Evolutionary conservation across 2,888 invertebrate species (phyloP).

Genomic region (Cataglyphis albicans): DNA sequence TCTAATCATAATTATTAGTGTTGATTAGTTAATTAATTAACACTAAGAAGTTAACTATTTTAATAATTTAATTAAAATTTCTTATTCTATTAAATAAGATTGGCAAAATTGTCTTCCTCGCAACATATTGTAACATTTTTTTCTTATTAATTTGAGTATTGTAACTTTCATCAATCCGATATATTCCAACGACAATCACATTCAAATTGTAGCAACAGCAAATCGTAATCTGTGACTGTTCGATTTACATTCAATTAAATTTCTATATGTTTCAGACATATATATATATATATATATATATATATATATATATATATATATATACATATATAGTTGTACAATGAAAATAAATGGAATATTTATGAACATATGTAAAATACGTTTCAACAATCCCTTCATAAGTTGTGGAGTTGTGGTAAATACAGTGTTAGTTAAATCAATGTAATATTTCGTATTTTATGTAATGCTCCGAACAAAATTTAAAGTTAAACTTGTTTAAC

Average conservation of each 20-base stretch:
- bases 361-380: conserved; percentile 26
- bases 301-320: no score
- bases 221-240: conserved; percentile 36
- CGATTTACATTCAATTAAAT: conserved; percentile 49
- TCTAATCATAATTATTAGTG: conserved; percentile 41
- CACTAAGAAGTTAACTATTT: background rate
- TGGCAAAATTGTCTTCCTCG: conserved; percentile 33
- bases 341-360: conserved; percentile 54
- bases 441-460: background rate
- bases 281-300: no score
- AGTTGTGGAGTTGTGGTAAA: background rate
- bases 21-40: conserved; percentile 20
- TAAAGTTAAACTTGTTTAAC: background rate
- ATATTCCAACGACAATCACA: conserved; percentile 5
- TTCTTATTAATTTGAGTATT: conserved; percentile 38
- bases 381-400: background rate
- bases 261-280: conserved; percentile 21
- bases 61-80: conserved; percentile 25
- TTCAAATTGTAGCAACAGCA: conserved; percentile 26
- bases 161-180: conserved; percentile 19
- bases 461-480: background rate
- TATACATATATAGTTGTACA: conserved; percentile 26
- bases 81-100: conserved; percentile 25
- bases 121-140: conserved; percentile 8
- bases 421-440: background rate